These are phyloP conservation scores for Odontesthes bonariensis DNA, from an alignment of 2,113 vertebrate genomes.

Conservation along the genomic window DNA sequence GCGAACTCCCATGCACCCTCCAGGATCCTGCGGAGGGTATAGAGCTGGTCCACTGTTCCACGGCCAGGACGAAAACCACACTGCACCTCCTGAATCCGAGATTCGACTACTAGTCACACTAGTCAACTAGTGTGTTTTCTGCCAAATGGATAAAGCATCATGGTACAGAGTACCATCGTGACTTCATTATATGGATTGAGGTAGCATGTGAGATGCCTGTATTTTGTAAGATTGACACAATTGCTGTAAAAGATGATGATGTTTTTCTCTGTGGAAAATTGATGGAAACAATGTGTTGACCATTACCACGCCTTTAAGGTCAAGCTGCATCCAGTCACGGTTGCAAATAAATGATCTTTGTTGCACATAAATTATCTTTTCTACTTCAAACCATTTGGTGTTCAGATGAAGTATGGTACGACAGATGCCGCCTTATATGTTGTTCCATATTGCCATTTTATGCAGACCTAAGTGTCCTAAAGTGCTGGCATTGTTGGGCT, in stretches of 20 bases:
- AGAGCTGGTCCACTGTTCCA: too few species aligned
- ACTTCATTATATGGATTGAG: background rate
- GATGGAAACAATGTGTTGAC: background rate
- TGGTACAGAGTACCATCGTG: background rate
- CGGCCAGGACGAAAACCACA: too few species aligned
- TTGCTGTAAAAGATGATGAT: too few species aligned
- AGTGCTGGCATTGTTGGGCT: too few species aligned
- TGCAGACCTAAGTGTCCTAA: too few species aligned
- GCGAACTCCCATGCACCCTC: too few species aligned
- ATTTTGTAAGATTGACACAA: background rate
- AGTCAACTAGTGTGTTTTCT: slow-evolving; percentile 19
- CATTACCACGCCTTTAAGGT: slow-evolving; percentile 20
- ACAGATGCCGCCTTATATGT: too few species aligned
- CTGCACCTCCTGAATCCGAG: too few species aligned
- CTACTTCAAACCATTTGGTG: slow-evolving; percentile 18
- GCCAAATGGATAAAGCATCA: slow-evolving; percentile 15
- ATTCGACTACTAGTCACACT: too few species aligned
- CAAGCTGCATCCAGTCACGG: slow-evolving; percentile 1
- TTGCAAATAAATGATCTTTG: slow-evolving; percentile 1
- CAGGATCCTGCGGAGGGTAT: too few species aligned
- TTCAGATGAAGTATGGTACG: slow-evolving; percentile 10
- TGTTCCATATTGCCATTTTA: too few species aligned
- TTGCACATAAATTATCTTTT: background rate
- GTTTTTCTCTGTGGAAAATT: slow-evolving; percentile 6
- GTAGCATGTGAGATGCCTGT: background rate